Evolutionary conservation across 2,113 vertebrate species (phyloP).

Genomic region (Mesoclemmys tuberculata): DNA sequence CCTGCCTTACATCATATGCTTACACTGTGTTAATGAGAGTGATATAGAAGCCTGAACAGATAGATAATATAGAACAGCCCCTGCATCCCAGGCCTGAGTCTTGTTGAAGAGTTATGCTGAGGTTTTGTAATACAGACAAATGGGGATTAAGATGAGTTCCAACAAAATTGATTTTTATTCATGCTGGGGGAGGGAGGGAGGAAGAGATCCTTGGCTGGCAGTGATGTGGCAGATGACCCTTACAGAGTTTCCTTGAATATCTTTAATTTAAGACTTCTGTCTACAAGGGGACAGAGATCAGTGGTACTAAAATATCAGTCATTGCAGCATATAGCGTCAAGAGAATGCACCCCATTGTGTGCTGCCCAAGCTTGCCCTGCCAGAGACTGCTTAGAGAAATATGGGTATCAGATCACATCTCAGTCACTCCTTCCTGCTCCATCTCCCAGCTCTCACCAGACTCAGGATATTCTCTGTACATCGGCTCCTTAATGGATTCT

Average conservation of each 20-base stretch:
- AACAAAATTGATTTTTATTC: neutral
- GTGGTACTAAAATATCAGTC: neutral
- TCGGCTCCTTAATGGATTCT: neutral
- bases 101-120: neutral
- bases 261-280: neutral
- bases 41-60: neutral
- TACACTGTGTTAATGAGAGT: accelerated
- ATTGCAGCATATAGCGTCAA: neutral
- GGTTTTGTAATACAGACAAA: neutral
- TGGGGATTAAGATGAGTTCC: neutral
- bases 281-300: neutral
- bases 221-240: neutral
- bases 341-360: slow-evolving; percentile 43
- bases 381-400: neutral
- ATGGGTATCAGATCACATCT: slow-evolving; percentile 30
- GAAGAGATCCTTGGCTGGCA: neutral
- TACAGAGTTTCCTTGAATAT: neutral
- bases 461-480: neutral
- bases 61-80: neutral
- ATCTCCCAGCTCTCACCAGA: neutral
- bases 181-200: neutral
- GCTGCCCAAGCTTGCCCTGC: neutral
- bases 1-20: accelerated
- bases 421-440: slow-evolving; percentile 3
- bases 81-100: neutral